phyloP scores from a whole-genome alignment of 2,888 invertebrate species.

The Clostera curtula region DNA sequence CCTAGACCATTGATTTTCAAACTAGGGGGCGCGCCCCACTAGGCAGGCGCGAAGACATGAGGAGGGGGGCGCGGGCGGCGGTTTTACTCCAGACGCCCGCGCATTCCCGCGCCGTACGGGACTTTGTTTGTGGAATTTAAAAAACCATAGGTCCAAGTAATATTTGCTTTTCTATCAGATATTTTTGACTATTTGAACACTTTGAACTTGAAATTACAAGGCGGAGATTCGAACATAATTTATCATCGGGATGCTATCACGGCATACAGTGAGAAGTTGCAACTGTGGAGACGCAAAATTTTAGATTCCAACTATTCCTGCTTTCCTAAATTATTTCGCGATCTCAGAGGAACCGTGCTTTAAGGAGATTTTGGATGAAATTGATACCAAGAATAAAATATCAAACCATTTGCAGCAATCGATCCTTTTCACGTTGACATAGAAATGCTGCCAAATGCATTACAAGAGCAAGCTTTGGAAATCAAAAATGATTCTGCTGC shows the following conservation, averaged over 20 bases:
- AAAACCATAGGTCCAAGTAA: too few relatives aligned
- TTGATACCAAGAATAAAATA: constrained; percentile 6
- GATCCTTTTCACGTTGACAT: constrained; percentile 13
- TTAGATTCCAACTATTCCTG: constrained; percentile 9
- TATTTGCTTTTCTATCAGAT: too few relatives aligned
- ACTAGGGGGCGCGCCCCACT: too few relatives aligned
- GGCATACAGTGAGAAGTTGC: constrained; percentile 13
- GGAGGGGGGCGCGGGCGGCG: too few relatives aligned
- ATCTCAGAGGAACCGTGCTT: constrained; percentile 5
- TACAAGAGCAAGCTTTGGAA: constrained; percentile 13
- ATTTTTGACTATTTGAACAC: constrained; percentile 11
- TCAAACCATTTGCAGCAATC: constrained; percentile 12
- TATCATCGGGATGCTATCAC: constrained; percentile 3
- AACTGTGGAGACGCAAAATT: constrained; percentile 12
- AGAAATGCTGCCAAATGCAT: constrained; percentile 8
- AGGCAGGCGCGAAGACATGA: too few relatives aligned
- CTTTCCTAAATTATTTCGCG: constrained; percentile 7
- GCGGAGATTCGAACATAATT: constrained; percentile 11
- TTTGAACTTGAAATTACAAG: constrained; percentile 17
- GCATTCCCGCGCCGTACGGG: too few relatives aligned
- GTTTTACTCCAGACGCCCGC: too few relatives aligned
- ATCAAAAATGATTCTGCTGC: constrained; percentile 14
- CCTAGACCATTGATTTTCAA: too few relatives aligned
- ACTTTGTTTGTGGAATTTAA: too few relatives aligned
- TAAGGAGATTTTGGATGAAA: constrained; percentile 5